A percentile compares a stretch with the other conserved stretches of the same genome.
phyloP scores from a whole-genome alignment of 2,113 vertebrate species.

The Neogobius melanostomus region DNA sequence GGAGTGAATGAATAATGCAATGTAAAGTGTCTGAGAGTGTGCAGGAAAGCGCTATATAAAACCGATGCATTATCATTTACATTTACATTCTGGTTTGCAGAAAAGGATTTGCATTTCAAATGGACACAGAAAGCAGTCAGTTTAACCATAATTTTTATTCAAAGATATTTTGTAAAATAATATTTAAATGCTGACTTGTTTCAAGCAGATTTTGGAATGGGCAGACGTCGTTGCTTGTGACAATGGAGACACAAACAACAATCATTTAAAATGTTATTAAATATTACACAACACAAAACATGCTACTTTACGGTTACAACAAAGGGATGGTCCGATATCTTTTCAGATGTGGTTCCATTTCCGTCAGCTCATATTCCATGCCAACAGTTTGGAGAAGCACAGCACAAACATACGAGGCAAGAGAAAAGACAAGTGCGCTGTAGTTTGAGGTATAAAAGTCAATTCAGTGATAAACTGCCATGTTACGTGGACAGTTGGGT shows the following conservation, averaged over 20 bases:
- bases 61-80: too few species aligned
- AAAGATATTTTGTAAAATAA: slow-evolving; percentile 50
- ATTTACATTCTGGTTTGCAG: too few species aligned
- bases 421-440: too few species aligned
- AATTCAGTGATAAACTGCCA: neutral
- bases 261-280: slow-evolving; percentile 9
- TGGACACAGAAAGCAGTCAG: neutral
- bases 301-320: neutral
- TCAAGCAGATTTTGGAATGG: slow-evolving; percentile 56
- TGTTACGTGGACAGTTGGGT: too few species aligned
- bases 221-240: slow-evolving; percentile 19
- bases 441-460: neutral
- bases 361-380: neutral
- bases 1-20: too few species aligned
- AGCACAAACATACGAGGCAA: neutral
- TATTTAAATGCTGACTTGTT: slow-evolving; percentile 29
- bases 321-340: neutral
- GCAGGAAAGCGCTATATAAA: too few species aligned
- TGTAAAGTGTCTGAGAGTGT: too few species aligned
- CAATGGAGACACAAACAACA: neutral
- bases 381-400: neutral
- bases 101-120: too few species aligned
- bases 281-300: slow-evolving; percentile 8
- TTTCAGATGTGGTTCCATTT: neutral
- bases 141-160: slow-evolving; percentile 59